These are phyloP conservation scores for Hyla sarda DNA, from an alignment of 2,113 vertebrate genomes.

Conservation along the genomic window DNA sequence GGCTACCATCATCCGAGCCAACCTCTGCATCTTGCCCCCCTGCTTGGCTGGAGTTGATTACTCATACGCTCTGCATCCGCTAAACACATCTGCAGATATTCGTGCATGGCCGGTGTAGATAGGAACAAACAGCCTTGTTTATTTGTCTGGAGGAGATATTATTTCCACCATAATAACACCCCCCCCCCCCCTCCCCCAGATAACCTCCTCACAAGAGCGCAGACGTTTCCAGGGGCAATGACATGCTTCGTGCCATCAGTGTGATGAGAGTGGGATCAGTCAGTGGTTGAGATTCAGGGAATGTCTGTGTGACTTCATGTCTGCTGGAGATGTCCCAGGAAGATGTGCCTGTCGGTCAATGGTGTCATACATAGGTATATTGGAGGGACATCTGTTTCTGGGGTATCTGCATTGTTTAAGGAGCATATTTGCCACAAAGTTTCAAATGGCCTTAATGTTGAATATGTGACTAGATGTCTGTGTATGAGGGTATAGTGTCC, in stretches of 20 bases:
- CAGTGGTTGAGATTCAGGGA: conserved; percentile 25
- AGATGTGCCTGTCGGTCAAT: not conserved
- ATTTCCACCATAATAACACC: not conserved
- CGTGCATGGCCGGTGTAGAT: conserved; percentile 32
- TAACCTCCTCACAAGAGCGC: not conserved
- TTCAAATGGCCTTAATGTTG: not conserved
- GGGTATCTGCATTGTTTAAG: not conserved
- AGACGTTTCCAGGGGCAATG: conserved; percentile 23
- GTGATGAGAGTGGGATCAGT: not conserved
- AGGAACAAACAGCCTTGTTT: not conserved
- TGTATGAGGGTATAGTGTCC: not conserved
- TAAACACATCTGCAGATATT: conserved; percentile 47
- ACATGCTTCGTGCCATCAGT: conserved; percentile 7
- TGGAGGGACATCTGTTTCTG: not conserved
- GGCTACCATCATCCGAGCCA: not conserved
- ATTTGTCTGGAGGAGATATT: not conserved
- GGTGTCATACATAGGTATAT: not conserved
- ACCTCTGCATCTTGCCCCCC: conserved; percentile 11
- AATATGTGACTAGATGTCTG: not conserved
- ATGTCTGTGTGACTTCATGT: conserved; percentile 50
- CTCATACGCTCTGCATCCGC: conserved; percentile 30
- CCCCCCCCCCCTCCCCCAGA: not conserved
- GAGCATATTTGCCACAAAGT: not conserved
- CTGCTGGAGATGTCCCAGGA: conserved; percentile 20
- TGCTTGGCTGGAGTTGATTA: conserved; percentile 42